Conservation (phyloP, 2,797 vertebrate species). For the Antrozous pallidus region DNA sequence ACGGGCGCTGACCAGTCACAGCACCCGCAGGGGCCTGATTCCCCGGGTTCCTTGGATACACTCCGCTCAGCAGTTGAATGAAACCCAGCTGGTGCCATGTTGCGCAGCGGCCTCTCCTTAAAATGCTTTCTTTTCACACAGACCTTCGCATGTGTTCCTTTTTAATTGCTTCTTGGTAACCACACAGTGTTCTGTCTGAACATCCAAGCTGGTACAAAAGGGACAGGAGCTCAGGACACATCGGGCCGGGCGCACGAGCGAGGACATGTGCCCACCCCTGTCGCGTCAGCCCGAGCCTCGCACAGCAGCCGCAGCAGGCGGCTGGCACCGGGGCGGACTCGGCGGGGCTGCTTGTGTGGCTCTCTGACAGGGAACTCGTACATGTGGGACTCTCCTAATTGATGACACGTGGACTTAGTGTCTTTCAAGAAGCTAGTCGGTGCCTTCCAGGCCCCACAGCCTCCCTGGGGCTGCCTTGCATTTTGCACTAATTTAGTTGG, state of each 20-base stretch:
- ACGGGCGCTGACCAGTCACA: background rate
- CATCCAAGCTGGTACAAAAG: background rate
- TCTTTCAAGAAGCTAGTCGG: background rate
- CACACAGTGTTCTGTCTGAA: background rate
- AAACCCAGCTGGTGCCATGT: background rate
- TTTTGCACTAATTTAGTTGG: background rate
- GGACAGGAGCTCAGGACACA: background rate
- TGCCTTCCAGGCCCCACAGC: background rate
- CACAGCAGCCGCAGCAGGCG: accelerated
- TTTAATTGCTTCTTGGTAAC: background rate
- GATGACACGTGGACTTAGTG: background rate
- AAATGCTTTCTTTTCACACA: background rate
- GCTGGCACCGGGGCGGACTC: accelerated
- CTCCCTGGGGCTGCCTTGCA: background rate
- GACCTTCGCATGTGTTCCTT: background rate
- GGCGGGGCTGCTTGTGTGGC: background rate
- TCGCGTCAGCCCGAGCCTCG: background rate
- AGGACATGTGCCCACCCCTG: background rate
- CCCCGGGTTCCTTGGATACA: background rate
- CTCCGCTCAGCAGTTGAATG: background rate
- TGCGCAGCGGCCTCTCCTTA: background rate
- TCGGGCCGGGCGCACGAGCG: background rate
- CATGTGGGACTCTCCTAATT: background rate
- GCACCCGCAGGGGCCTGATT: background rate
- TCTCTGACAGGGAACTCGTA: background rate